Base-by-base conservation (phyloP, 2,113 vertebrate species). In the Spea bombifrons region DNA sequence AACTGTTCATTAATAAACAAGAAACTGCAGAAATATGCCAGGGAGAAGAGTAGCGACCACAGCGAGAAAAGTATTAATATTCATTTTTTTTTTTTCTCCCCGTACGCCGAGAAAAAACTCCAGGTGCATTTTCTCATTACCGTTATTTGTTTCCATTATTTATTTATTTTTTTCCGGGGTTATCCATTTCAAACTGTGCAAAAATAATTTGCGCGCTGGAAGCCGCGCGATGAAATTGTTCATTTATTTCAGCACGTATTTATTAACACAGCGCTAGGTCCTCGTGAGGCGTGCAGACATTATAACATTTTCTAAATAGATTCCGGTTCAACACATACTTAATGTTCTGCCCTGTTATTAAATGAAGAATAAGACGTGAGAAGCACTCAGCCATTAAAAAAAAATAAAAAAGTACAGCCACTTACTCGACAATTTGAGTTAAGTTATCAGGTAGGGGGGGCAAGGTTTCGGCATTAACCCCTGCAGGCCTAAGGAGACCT, bases 181-280 rank as follows among this genome's bases (percentile, higher is more conserved):
- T 47, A 70, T 70, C 67, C 48, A n/a, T 50, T 47, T 70, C 67
- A 70, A 70, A 70, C 67, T 70, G 67, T 70, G 67, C 45, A 70
- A 48, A n/a, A 70, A 70, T 70, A 70, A 70, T 70, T 70, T 70
- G 67, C 16, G n/a, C 17, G 48, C 67, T 50, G 12, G 47, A 5
- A n/a, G 67, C 67, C 17, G 7, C 10, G 7, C 48, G 10, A 3
- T 47, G 67, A 70, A 70, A 70, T 70, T 16, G 67, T 70, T 70
- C 67, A 70, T 50, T 70, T 70, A 50, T 70, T 30, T 70, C 48
- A 70, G 49, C 13, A 70, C 67, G 46, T 70, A 70, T 70, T 49
- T 70, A 70, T 70, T 70, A 70, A 46, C 67, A 50, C 67, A 70
- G 67, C 47, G 5, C 44, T 8, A 2, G 46, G n/a, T 15, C 66